Evolutionary conservation across 2,113 vertebrate genomes (phyloP), one percentile per base, ranked within the genome.

Genomic region (Pelodiscus sinensis): DNA sequence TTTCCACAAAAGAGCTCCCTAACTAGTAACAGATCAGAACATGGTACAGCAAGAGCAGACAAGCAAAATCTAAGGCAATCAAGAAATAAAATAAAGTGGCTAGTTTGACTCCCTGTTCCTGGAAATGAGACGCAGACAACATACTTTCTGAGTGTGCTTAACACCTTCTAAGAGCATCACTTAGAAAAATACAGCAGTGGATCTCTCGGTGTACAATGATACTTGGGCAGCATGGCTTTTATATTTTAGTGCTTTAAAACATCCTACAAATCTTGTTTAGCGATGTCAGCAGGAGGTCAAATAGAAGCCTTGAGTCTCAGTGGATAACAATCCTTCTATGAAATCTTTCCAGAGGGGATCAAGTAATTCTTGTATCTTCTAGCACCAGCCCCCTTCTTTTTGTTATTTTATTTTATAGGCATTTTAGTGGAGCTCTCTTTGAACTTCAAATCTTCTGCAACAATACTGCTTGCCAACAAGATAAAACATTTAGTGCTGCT

Each of bases 261-360:
- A 85, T 95, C 93, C 94, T 92, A 65, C 93, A 96, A 96, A 95
- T 93, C 93, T 79, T 94, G 94, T 92, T 97, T 95, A 92, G 93
- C 88, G 82, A 95, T 96, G 93, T 90, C 97, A 94, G 92, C 88
- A 86, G 96, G 97, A 95, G 95, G 96, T 93, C 95, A 95, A 92
- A 94, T 93, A 91, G 92, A 95, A 96, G 88, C 86, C 93, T 93
- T 86, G 93, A 88, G 83, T 96, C 95, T 95, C 94, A 89, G 93
- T 56, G 90, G 95, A 95, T 94, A 96, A 95, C 93, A 96, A 90
- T 90, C 93, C 93, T 87, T 90, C 94, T 94, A 89, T 90, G 92
- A 96, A 96, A 96, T 95, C 93, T 68, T 92, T 95, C 96, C 94
- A 95, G 93, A 92, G 90, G 81, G 71, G 95, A 94, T 82, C 77